Percentiles rank a stretch among this genome's conserved stretches.
Evolutionary conservation across 2,888 invertebrate species (phyloP).

Genomic region (Syrphus vitripennis): DNA sequence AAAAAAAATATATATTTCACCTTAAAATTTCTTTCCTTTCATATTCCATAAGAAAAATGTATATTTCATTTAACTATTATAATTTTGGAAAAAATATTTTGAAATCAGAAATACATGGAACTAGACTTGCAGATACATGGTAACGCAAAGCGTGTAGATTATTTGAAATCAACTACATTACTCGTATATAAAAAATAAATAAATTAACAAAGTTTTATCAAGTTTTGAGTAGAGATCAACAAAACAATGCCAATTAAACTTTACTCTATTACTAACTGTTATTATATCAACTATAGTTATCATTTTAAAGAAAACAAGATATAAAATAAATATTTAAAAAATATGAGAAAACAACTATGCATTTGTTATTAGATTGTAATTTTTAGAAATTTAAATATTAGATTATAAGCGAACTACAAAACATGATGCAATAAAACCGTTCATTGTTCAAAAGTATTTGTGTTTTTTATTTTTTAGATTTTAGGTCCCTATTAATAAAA

Average conservation of each 20-base stretch:
- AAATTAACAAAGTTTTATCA: constrained; percentile 24
- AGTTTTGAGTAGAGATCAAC: constrained; percentile 37
- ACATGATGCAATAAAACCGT: constrained; percentile 62
- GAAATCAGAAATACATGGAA: neutral
- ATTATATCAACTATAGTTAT: constrained; percentile 53
- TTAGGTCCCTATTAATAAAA: neutral
- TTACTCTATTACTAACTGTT: constrained; percentile 52
- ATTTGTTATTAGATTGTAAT: constrained; percentile 70
- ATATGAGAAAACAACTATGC: constrained; percentile 31
- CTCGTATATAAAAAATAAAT: too few relatives aligned
- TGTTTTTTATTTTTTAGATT: neutral
- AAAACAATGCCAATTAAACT: constrained; percentile 46
- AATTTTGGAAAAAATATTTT: neutral
- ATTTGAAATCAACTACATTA: neutral
- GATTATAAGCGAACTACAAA: constrained; percentile 56
- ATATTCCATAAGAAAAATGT: neutral
- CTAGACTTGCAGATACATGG: constrained; percentile 16
- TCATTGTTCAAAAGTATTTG: constrained; percentile 55
- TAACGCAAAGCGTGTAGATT: constrained; percentile 30
- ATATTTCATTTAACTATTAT: neutral
- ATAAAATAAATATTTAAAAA: neutral
- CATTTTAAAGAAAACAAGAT: constrained; percentile 42
- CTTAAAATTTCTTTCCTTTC: too few relatives aligned
- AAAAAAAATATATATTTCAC: neutral
- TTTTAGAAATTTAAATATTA: constrained; percentile 60